These are phyloP conservation scores for Thereva nobilitata DNA, from an alignment of 2,888 invertebrate species.

Conservation along the genomic window DNA sequence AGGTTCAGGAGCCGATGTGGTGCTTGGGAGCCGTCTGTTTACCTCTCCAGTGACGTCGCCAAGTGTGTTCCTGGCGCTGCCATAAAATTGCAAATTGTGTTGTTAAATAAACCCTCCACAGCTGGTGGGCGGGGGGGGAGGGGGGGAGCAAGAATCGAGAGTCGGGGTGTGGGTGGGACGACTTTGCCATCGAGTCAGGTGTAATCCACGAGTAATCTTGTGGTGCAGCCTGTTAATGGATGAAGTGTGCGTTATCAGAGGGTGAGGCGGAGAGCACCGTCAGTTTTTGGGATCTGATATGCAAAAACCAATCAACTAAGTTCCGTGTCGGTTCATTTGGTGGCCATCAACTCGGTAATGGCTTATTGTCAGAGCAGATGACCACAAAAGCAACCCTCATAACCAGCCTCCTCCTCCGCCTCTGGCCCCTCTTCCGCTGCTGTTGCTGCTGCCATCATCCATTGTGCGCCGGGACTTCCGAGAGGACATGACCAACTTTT, in stretches of 20 bases:
- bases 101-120: background rate
- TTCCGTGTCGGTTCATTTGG: conserved; percentile 26
- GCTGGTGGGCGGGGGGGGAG: too few relatives aligned
- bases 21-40: conserved; percentile 18
- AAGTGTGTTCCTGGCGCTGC: conserved; percentile 4
- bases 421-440: background rate
- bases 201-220: too few relatives aligned
- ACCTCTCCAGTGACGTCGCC: conserved; percentile 22
- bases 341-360: conserved; percentile 21
- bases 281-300: conserved; percentile 21
- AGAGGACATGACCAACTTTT: conserved; percentile 22
- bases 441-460: too few relatives aligned
- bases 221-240: too few relatives aligned
- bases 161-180: too few relatives aligned
- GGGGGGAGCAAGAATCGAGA: too few relatives aligned
- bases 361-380: conserved; percentile 12
- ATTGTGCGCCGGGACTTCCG: background rate
- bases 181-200: too few relatives aligned
- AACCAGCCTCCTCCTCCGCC: background rate
- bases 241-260: too few relatives aligned
- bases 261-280: too few relatives aligned
- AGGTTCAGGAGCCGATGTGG: background rate
- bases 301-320: conserved; percentile 29
- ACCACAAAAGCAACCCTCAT: conserved; percentile 12
- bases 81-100: conserved; percentile 30